phyloP scores from a whole-genome alignment of 2,113 vertebrate species.

The Ranitomeya variabilis region DNA sequence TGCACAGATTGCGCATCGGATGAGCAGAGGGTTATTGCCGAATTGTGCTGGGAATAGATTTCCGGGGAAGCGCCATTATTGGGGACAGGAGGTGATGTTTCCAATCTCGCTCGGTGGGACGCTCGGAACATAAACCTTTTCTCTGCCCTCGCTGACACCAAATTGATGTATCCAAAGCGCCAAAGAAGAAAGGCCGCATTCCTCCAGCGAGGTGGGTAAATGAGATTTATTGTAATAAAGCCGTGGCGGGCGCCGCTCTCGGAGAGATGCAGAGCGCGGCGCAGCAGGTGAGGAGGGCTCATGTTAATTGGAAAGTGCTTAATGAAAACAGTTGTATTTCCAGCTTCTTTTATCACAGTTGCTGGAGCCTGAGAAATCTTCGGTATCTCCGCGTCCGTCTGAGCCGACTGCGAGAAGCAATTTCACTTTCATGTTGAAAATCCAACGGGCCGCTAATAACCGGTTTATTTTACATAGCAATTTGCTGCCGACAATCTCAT shows the following conservation, averaged over 20 bases:
- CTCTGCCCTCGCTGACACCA: slow-evolving; percentile 1
- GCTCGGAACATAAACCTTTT: slow-evolving; percentile 27
- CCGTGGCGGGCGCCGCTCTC: background rate
- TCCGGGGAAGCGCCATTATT: background rate
- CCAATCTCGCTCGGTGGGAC: slow-evolving; percentile 32
- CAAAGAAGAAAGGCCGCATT: background rate
- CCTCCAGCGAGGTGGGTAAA: slow-evolving; percentile 29
- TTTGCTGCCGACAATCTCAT: background rate
- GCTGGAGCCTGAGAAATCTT: slow-evolving; percentile 4
- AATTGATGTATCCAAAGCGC: slow-evolving; percentile 19
- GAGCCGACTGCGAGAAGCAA: background rate
- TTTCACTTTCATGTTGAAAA: slow-evolving; percentile 25
- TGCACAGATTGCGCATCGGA: background rate
- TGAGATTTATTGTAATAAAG: slow-evolving; percentile 51
- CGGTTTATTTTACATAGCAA: background rate
- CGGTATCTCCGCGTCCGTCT: background rate
- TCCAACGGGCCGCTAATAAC: slow-evolving; percentile 4
- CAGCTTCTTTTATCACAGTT: slow-evolving; percentile 34
- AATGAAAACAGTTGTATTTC: slow-evolving; percentile 51
- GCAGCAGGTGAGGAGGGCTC: slow-evolving; percentile 36
- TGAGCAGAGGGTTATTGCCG: background rate
- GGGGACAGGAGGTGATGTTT: slow-evolving; percentile 35
- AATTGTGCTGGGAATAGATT: background rate
- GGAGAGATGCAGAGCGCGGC: slow-evolving; percentile 26
- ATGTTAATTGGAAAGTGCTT: slow-evolving; percentile 53